Base-by-base conservation (phyloP, 2,888 invertebrate genomes). In the Plebejus melissa region DNA sequence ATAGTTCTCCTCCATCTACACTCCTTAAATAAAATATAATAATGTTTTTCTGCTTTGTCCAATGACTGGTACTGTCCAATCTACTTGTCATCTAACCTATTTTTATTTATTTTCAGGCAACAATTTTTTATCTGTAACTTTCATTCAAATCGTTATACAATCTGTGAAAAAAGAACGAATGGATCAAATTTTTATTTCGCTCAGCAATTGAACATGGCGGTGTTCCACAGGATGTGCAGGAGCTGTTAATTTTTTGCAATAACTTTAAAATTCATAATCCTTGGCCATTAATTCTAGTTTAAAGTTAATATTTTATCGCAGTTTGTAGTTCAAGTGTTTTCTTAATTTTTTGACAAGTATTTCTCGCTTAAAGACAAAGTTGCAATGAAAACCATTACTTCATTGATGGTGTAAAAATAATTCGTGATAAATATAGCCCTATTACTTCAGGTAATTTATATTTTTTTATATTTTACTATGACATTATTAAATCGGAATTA, bases 401-500 rank as follows among this genome's bases (percentile, higher is more conserved):
- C 91, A 88, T 87, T 91, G 86, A 86, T 88, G 91, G 91, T 93
- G 89, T 93, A 93, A 93, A 93, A 93, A 93, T 92, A 92, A 91
- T 93, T 92, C 72, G 90, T 92, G 93, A 91, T 88, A 89, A 92
- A 88, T 89, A 90, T 87, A 90, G 84, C 86, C 83, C 83, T 86
- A 85, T 83, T 87, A 85, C 81, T 84, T 86, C 91, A 92, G 92
- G 93, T 92, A 92, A 91, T 85, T 83, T 83, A 82, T 85, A 87
- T 84, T 88, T 89, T 89, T 86, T 79, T 83, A 81, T 83, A 81
- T 74, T 75, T 75, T 74, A 77, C 74, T 71, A 76, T 74, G 65
- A 70, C 22, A 58, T 36, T n/a, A 7, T 71, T 58, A 41, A 46
- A 28, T 70, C 41, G 13, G 28, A 57, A 16, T 57, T 72, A 5